A percentile compares a stretch with the other conserved stretches of the same genome.
These are phyloP conservation scores for Corythaixoides concolor DNA, from an alignment of 2,113 vertebrate species.

Conservation along the genomic window DNA sequence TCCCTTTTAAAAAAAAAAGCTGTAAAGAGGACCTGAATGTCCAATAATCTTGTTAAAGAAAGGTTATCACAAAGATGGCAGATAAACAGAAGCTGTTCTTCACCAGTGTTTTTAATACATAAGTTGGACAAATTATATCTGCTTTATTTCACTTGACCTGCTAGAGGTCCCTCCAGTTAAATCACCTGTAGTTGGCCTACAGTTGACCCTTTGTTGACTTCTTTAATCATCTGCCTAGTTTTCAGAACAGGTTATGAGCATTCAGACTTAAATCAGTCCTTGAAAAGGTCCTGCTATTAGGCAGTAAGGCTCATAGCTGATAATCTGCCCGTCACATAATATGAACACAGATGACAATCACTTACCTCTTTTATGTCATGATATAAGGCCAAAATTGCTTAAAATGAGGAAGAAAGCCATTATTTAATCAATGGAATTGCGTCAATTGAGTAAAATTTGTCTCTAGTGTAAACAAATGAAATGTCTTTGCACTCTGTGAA, in stretches of 20 bases:
- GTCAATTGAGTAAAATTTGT: slow-evolving; percentile 85
- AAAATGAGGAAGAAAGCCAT: slow-evolving; percentile 86
- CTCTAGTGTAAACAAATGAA: slow-evolving; percentile 85
- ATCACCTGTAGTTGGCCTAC: slow-evolving; percentile 40
- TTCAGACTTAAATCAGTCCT: slow-evolving; percentile 11
- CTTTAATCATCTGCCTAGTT: slow-evolving; percentile 20
- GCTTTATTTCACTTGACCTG: slow-evolving; percentile 25
- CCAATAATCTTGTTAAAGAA: not conserved
- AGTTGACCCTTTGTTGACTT: slow-evolving; percentile 54
- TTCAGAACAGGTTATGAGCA: slow-evolving; percentile 42
- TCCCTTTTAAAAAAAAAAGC: not conserved
- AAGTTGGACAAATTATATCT: not conserved
- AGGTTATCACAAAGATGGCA: not conserved
- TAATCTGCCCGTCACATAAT: slow-evolving; percentile 53
- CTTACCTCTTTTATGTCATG: slow-evolving; percentile 65
- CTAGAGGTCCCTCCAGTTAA: not conserved
- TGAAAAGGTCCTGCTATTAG: slow-evolving; percentile 34
- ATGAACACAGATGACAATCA: slow-evolving; percentile 66
- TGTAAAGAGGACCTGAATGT: not conserved
- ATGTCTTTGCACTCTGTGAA: slow-evolving; percentile 75
- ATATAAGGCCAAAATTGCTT: slow-evolving; percentile 78
- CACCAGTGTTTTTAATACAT: not conserved
- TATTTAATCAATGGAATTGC: slow-evolving; percentile 92
- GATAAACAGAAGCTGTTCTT: not conserved
- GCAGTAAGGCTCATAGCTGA: slow-evolving; percentile 2